Percentiles rank a stretch among this genome's conserved stretches.
Conservation (phyloP, 2,113 vertebrate genomes). For the Xiphorhynchus elegans region DNA sequence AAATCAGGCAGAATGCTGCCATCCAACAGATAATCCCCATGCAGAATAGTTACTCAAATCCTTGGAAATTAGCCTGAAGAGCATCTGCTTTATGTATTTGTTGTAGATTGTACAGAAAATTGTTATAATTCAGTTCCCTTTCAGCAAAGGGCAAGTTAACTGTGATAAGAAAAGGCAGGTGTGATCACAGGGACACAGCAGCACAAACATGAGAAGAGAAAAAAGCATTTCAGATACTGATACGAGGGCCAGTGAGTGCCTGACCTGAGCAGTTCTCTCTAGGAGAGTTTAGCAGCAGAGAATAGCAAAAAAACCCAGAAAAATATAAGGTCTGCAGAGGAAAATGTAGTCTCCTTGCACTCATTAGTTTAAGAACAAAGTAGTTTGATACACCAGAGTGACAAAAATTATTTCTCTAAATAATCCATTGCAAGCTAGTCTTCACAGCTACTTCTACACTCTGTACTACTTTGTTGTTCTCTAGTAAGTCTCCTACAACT, state of each 20-base stretch:
- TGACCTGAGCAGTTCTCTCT: neutral
- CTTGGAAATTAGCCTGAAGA: neutral
- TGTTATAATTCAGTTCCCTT: neutral
- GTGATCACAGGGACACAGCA: neutral
- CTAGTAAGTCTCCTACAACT: accelerated
- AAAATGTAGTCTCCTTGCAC: neutral
- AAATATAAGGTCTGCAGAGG: neutral
- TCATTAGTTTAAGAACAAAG: neutral
- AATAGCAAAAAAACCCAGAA: neutral
- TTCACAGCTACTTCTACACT: neutral
- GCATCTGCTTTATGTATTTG: neutral
- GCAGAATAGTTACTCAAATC: neutral
- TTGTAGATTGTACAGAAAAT: neutral
- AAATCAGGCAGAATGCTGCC: neutral
- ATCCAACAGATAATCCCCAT: neutral
- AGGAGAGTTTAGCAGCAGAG: neutral
- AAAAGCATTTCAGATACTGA: neutral
- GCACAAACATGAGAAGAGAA: neutral
- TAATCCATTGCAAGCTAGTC: neutral
- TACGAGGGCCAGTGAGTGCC: neutral
- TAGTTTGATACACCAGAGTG: neutral
- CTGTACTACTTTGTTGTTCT: neutral
- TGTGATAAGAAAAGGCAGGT: neutral
- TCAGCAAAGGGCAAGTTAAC: neutral
- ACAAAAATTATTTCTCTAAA: neutral